phyloP scores from a whole-genome alignment of 2,888 invertebrate species.

The Theretra japonica region DNA sequence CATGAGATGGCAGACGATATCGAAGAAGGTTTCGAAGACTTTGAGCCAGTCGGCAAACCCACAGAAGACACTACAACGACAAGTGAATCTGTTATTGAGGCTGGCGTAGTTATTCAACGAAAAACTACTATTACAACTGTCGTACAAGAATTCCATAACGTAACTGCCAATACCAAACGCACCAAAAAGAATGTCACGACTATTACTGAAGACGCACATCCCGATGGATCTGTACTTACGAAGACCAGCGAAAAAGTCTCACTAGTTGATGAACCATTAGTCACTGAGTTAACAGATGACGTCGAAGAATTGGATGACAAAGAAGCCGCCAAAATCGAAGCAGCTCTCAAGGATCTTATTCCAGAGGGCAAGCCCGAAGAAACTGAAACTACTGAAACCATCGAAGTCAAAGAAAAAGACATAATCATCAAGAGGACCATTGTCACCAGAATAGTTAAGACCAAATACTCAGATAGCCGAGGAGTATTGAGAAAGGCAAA shows the following conservation, averaged over 20 bases:
- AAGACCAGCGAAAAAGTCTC: slow-evolving; percentile 72
- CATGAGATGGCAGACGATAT: slow-evolving; percentile 37
- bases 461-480: slow-evolving; percentile 51
- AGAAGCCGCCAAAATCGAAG: slow-evolving; percentile 33
- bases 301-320: slow-evolving; percentile 13
- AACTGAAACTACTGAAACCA: not conserved
- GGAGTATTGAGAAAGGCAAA: slow-evolving; percentile 57
- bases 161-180: slow-evolving; percentile 53
- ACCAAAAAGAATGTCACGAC: slow-evolving; percentile 68
- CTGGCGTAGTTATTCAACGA: slow-evolving; percentile 59
- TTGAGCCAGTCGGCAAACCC: slow-evolving; percentile 55
- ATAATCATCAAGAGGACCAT: slow-evolving; percentile 47
- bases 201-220: slow-evolving; percentile 69
- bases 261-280: slow-evolving; percentile 58
- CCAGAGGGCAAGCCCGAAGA: slow-evolving; percentile 34
- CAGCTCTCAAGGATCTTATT: slow-evolving; percentile 42
- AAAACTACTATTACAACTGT: slow-evolving; percentile 62
- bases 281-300: slow-evolving; percentile 31
- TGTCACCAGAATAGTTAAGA: slow-evolving; percentile 50
- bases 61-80: slow-evolving; percentile 55
- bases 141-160: slow-evolving; percentile 59
- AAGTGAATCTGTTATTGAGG: slow-evolving; percentile 55
- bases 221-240: slow-evolving; percentile 69
- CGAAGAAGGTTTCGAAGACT: slow-evolving; percentile 54
- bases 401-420: slow-evolving; percentile 39